Base-by-base conservation (phyloP, 1,140 invertebrate species). In the Bacillus rossius region DNA sequence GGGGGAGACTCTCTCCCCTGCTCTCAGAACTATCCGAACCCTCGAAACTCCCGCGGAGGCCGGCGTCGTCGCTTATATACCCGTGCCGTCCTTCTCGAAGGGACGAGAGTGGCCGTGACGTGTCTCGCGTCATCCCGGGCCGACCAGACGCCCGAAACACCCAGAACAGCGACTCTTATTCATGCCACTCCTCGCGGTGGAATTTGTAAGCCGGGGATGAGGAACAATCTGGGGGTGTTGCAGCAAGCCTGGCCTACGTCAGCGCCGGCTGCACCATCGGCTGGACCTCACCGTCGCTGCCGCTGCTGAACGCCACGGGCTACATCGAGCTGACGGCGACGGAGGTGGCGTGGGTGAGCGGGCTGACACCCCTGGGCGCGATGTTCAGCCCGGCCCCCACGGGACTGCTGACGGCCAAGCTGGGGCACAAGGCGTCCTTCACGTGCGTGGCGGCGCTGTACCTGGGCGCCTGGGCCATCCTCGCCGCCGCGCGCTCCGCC, bases 331-430 rank as follows among this genome's bases (percentile, higher is more conserved):
- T 83, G 2, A 77, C 73, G 0, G 14, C 59, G 0, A 76, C 81
- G 3, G 73, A 89, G 64, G 74, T 76, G 49, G 86, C 90, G 1
- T 95, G 90, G 91, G 87, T 95, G 57, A 89, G 87, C 0, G 90
- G 89, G 0, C 71, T 94, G 3, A 75, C 94, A 47, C 84, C 90
- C 0, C 66, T 94, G 13, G 92, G 91, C 10, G 89, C 91, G 19
- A 76, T 89, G 10, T 65, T 89, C 22, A 90, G 16, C 13, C 51
- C 17, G 23, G 26, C 48, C 16, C 25, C 14, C 23, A 25, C 10
- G n/a, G 54, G 1, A n/a, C 17, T 48, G 13, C 16, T 62, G 13
- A 57, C 55, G 7, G 57, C 59, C 1, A 50, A 43, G 8, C 75
- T 86, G 43, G 92, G 92, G 0, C 76, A 91, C 13, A 92, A 88